Evolutionary conservation across 2,888 invertebrate genomes (phyloP), one percentile per base, ranked within the genome.

Genomic region (Ariolimax columbianus): DNA sequence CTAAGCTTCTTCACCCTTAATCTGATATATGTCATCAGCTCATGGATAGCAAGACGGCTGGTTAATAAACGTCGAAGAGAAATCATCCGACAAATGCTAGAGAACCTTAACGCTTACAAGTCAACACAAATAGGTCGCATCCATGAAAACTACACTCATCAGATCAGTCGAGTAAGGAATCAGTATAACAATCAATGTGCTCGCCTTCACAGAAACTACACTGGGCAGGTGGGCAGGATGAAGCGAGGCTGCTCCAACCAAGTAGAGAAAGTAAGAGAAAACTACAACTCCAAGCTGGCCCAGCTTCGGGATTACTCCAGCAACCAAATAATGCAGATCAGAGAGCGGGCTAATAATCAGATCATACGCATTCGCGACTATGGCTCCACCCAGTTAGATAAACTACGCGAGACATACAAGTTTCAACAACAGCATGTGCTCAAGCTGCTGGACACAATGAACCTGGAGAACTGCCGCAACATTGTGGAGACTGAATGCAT

Each of bases 301-400:
- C 97, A 97, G 93, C 97, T 98, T 91, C 95, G 98, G 88, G 98
- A 98, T 92, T 98, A 98, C 93, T 98, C 98, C 86, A 97, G 97
- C 1, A 97, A 85, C 96, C 98, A 98, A 94, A 95, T 98, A 91
- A 97, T 97, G 94, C 97, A 97, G 96, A 97, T 98, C 89, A 96
- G 98, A 87, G 98, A 98, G 94, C 98, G 98, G 94, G 98, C 98
- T 95, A 97, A 98, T 93, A 97, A 97, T 95, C 98, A 98, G 94
- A 96, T 98, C 85, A 97, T 98, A 94, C 97, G 98, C 94, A 97
- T 98, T 89, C 95, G 98, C 78, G 98, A 98, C 94, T 98, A 98
- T 95, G 98, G 98, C 95, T 96, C 97, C 36, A 97, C 97, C 93
- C 98, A 98, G 94, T 96, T 98, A 86, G 95, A 98, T 75, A 96